Conservation (phyloP, 2,888 invertebrate genomes). For the Sarcophaga subvicina region DNA sequence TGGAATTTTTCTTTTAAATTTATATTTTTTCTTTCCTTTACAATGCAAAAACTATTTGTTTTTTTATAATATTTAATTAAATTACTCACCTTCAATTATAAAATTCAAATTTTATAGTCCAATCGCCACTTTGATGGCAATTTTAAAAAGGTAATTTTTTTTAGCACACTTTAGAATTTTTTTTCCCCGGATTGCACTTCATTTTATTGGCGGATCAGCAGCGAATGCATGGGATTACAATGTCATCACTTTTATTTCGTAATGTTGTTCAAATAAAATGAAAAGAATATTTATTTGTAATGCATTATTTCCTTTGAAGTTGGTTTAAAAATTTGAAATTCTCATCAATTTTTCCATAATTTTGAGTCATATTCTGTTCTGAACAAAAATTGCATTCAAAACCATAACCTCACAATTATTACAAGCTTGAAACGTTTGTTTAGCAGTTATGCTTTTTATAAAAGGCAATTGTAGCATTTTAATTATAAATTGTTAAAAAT, state of each 20-base stretch:
- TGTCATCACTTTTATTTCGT: background rate
- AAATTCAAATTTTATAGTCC: constrained; percentile 84
- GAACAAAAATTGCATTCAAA: too few relatives aligned
- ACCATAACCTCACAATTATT: too few relatives aligned
- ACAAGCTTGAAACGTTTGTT: too few relatives aligned
- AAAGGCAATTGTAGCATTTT: too few relatives aligned
- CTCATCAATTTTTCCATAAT: too few relatives aligned
- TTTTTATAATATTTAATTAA: background rate
- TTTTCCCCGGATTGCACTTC: constrained; percentile 36
- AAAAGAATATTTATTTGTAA: too few relatives aligned
- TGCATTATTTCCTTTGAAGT: too few relatives aligned
- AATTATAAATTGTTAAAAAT: too few relatives aligned
- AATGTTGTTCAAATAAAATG: too few relatives aligned
- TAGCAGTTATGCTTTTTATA: too few relatives aligned
- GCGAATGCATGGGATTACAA: constrained; percentile 6
- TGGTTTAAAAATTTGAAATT: too few relatives aligned
- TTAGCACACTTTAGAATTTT: constrained; percentile 11
- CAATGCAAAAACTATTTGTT: constrained; percentile 34
- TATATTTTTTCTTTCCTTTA: constrained; percentile 28
- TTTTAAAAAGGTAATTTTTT: constrained; percentile 94
- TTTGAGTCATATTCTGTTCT: too few relatives aligned
- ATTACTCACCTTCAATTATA: background rate
- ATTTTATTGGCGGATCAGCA: constrained; percentile 58
- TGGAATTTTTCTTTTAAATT: constrained; percentile 44
- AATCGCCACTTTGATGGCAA: constrained; percentile 97